A percentile compares a stretch with the other conserved stretches of the same genome.
Evolutionary conservation across 2,797 vertebrate genomes (phyloP).

Genomic region (Morus bassanus): DNA sequence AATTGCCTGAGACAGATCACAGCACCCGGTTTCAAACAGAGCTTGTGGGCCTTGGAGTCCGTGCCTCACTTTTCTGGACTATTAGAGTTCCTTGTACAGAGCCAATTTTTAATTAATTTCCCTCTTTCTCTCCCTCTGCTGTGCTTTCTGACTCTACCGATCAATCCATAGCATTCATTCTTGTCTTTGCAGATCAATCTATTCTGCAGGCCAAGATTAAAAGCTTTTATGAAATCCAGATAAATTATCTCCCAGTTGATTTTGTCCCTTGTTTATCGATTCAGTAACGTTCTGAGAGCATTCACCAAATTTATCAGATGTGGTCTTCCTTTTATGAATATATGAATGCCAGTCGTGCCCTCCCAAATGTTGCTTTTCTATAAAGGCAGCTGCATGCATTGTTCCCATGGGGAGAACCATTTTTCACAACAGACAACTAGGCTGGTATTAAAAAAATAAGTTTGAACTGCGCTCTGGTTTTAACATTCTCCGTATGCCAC

Average conservation of each 20-base stretch:
- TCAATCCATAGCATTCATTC: slow-evolving; percentile 34
- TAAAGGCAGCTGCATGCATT: slow-evolving; percentile 20
- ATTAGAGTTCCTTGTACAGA: not conserved
- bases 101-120: slow-evolving; percentile 6
- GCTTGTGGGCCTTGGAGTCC: not conserved
- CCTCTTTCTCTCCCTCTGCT: not conserved
- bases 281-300: slow-evolving; percentile 30
- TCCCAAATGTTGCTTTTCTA: not conserved
- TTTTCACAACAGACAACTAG: not conserved
- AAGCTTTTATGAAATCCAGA: slow-evolving; percentile 64
- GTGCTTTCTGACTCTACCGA: not conserved
- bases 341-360: slow-evolving; percentile 3
- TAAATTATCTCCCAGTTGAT: slow-evolving; percentile 63
- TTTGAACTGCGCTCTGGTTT: not conserved
- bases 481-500: not conserved
- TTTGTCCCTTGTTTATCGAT: slow-evolving; percentile 62
- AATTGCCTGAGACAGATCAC: not conserved
- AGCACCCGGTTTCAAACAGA: not conserved
- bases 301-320: slow-evolving; percentile 42
- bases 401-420: not conserved
- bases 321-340: slow-evolving; percentile 3
- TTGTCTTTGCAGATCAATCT: slow-evolving; percentile 55
- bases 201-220: slow-evolving; percentile 49
- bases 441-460: not conserved
- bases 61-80: not conserved